These are phyloP conservation scores for Diadema setosum DNA, from an alignment of 35 echinoderm and acorn worm genomes.

Conservation along the genomic window DNA sequence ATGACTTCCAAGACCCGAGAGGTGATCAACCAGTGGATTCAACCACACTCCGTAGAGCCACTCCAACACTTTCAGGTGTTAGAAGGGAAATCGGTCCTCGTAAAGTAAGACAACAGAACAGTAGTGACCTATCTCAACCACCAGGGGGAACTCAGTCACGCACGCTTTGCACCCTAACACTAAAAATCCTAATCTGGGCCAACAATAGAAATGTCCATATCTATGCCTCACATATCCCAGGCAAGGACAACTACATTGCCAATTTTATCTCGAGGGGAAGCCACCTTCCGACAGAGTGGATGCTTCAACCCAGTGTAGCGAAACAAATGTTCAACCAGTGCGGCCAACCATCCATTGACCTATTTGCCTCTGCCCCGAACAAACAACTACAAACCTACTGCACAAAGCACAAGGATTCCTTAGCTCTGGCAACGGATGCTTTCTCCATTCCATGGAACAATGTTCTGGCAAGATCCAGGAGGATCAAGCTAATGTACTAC, in stretches of 20 bases:
- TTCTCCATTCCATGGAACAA: no score
- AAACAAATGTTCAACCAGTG: not conserved
- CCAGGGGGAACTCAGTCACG: not conserved
- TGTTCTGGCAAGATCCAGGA: not conserved
- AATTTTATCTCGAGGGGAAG: conserved; percentile 36
- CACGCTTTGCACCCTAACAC: not conserved
- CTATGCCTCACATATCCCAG: not conserved
- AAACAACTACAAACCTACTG: not conserved
- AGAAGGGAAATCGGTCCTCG: no score
- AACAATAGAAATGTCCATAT: not conserved
- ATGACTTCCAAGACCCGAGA: not conserved
- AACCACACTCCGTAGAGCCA: not conserved
- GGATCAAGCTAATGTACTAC: not conserved
- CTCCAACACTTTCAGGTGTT: not conserved
- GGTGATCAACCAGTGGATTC: not conserved
- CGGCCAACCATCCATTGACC: not conserved
- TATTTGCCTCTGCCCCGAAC: not conserved
- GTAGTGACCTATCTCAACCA: no score
- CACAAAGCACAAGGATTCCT: no score
- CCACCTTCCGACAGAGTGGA: not conserved
- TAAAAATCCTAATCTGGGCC: conserved; percentile 15
- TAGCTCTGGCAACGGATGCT: no score
- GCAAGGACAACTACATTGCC: conserved; percentile 30
- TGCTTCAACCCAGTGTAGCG: not conserved
- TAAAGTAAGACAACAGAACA: conserved; percentile 8